Conservation (phyloP, 92 coral and sea anemone genomes). For the Porites evermanni region DNA sequence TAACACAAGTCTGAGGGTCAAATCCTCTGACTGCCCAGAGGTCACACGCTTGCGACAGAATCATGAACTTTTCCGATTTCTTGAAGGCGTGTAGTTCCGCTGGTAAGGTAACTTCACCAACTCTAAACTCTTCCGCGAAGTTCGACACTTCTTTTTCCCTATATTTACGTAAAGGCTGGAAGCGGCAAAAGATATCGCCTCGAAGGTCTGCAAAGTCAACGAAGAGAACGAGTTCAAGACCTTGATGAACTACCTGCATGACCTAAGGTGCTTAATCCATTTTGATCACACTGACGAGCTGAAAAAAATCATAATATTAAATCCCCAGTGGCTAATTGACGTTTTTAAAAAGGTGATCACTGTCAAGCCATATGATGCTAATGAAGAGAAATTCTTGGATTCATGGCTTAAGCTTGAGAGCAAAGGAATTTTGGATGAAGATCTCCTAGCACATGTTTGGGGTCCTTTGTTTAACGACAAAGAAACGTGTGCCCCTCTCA, state of each 20-base stretch:
- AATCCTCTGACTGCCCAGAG: conserved; percentile 5
- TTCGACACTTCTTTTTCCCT: no score
- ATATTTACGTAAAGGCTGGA: no score
- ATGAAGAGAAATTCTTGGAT: not conserved
- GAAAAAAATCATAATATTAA: conserved; percentile 43
- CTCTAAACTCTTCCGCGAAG: no score
- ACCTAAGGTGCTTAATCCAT: conserved; percentile 53
- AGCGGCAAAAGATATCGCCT: conserved; percentile 17
- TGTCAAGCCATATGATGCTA: conserved; percentile 32
- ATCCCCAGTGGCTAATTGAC: conserved; percentile 71
- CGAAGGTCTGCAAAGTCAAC: not conserved
- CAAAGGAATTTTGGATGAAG: conserved; percentile 19
- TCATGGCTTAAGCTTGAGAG: conserved; percentile 16
- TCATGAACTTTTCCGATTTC: no score
- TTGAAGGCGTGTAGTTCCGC: no score
- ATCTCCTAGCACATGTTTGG: conserved; percentile 34
- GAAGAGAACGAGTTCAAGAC: conserved; percentile 34
- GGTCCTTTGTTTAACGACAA: conserved; percentile 13
- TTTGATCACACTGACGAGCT: conserved; percentile 49
- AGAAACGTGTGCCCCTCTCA: not conserved
- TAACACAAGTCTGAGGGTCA: conserved; percentile 31
- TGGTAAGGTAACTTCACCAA: no score
- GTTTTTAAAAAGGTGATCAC: conserved; percentile 65
- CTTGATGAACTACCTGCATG: conserved; percentile 63
- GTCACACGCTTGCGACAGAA: conserved; percentile 21